phyloP scores from a whole-genome alignment of 2,888 invertebrate genomes.

The Drosophila kanekoi region DNA sequence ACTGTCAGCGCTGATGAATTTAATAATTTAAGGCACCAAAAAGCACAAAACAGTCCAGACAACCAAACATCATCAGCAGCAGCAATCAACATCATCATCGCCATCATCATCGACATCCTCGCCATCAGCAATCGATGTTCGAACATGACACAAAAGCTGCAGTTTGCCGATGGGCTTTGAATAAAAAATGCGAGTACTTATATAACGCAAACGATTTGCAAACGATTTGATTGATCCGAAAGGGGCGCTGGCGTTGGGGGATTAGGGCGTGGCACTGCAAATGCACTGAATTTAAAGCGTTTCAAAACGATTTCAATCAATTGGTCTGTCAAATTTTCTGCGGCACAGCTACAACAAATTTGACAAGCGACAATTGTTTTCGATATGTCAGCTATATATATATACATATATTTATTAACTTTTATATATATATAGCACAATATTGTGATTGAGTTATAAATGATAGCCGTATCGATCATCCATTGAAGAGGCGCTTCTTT shows the following conservation, averaged over 20 bases:
- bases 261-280: conserved; percentile 58
- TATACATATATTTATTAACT: conserved; percentile 22
- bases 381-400: conserved; percentile 43
- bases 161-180: conserved; percentile 75
- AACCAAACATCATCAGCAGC: conserved; percentile 30
- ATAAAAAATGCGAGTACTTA: conserved; percentile 62
- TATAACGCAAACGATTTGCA: conserved; percentile 64
- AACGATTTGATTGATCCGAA: conserved; percentile 60
- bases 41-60: conserved; percentile 41
- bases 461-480: conserved; percentile 2
- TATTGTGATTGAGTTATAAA: not conserved
- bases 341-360: conserved; percentile 33
- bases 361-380: conserved; percentile 65
- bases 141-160: conserved; percentile 79
- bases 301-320: conserved; percentile 57
- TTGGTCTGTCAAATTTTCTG: conserved; percentile 42
- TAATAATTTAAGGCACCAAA: conserved; percentile 68
- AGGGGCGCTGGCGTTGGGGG: not conserved
- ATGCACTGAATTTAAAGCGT: conserved; percentile 76
- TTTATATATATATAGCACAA: conserved; percentile 24
- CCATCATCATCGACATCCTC: conserved; percentile 18
- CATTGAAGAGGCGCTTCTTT: not conserved
- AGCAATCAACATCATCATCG: conserved; percentile 32
- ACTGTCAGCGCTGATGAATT: conserved; percentile 74
- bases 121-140: conserved; percentile 51